Evolutionary conservation across 30 jellyfish, hydroid and myxozoan genomes (phyloP).

Genomic region (Mastigias papua): DNA sequence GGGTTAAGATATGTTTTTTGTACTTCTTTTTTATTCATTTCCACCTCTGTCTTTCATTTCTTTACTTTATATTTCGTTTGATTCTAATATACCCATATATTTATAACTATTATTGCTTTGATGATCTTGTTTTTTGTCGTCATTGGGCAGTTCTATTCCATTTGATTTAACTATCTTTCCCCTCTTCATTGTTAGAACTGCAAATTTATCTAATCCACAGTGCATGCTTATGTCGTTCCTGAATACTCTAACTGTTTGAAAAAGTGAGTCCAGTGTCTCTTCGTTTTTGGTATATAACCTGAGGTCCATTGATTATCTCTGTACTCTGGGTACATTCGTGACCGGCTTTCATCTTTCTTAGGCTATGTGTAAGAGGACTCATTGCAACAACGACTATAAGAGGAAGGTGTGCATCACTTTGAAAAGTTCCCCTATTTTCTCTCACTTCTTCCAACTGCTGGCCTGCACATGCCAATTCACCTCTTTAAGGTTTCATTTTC

Average conservation of each 20-base stretch:
- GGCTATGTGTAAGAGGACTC: constrained; percentile 25
- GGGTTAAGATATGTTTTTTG: constrained; percentile 4
- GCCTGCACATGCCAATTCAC: constrained; percentile 9
- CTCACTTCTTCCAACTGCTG: constrained; percentile 3
- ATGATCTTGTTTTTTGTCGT: neutral
- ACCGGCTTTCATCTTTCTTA: constrained; percentile 42
- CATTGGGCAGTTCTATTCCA: neutral
- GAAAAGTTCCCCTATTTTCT: neutral
- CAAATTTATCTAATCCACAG: constrained; percentile 43
- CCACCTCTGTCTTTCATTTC: constrained; percentile 35
- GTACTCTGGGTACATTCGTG: constrained; percentile 11
- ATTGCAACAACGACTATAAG: constrained; percentile 26
- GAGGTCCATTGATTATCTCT: constrained; percentile 38
- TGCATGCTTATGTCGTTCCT: constrained; percentile 46
- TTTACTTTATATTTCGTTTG: neutral
- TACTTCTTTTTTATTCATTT: constrained; percentile 11
- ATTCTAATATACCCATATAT: constrained; percentile 17
- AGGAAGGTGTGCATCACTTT: neutral
- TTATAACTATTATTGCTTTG: constrained; percentile 6
- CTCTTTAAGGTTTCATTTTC: constrained; percentile 14
- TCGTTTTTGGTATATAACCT: constrained; percentile 45
- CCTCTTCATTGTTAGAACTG: neutral
- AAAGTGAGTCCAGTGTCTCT: constrained; percentile 3
- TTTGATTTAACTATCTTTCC: constrained; percentile 1
- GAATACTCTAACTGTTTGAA: constrained; percentile 35